Conservation (phyloP, 2,888 invertebrate genomes). For the Drosophila setosimentum region DNA sequence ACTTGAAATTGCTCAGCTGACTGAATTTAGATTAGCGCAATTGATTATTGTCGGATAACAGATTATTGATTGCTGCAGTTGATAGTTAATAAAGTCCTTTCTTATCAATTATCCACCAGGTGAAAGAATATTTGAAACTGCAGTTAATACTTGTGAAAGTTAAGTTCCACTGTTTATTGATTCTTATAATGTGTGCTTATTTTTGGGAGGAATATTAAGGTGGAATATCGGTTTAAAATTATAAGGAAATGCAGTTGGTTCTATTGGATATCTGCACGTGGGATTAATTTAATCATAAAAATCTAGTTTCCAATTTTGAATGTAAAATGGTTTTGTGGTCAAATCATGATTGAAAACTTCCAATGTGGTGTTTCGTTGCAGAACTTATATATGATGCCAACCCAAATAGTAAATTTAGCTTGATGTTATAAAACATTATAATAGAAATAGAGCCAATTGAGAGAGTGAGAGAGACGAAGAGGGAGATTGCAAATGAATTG, state of each 20-base stretch:
- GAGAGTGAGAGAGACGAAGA: background rate
- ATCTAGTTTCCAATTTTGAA: background rate
- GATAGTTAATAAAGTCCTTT: background rate
- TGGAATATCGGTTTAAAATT: background rate
- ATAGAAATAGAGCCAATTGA: background rate
- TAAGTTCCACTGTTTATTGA: background rate
- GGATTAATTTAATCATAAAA: background rate
- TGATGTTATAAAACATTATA: background rate
- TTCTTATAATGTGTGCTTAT: background rate
- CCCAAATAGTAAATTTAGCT: background rate
- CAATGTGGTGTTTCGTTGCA: background rate
- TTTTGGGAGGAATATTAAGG: background rate
- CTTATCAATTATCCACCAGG: background rate
- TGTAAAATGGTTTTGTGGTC: background rate
- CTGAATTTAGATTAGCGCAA: background rate
- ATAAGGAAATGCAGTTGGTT: background rate
- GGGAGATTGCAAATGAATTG: slow-evolving; percentile 29
- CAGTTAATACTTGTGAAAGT: background rate
- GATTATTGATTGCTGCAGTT: background rate
- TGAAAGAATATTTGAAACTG: no score
- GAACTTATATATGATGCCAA: background rate
- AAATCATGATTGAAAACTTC: background rate
- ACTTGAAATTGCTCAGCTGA: background rate
- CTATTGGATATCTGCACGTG: background rate
- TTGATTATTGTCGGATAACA: slow-evolving; percentile 7